A percentile compares a stretch with the other conserved stretches of the same genome.
These are phyloP conservation scores for Habrosyne pyritoides DNA, from an alignment of 2,888 invertebrate genomes.

Conservation along the genomic window DNA sequence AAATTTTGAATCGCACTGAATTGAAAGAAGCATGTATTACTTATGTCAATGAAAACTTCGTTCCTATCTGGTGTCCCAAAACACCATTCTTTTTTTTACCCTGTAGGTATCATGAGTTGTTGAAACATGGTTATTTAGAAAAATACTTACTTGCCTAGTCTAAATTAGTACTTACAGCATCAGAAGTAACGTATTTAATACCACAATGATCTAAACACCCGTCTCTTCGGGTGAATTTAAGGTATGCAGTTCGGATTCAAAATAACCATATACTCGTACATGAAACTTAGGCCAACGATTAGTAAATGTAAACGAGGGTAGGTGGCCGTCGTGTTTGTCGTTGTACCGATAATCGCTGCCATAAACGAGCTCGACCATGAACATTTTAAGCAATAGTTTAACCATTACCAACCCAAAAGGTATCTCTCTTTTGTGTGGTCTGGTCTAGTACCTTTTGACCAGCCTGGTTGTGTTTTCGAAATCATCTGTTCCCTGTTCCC, in stretches of 20 bases:
- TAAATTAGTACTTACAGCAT: too few relatives aligned
- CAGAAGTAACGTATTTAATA: too few relatives aligned
- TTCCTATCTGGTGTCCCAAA: too few relatives aligned
- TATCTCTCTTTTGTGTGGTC: not conserved
- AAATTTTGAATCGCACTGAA: too few relatives aligned
- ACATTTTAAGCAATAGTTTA: not conserved
- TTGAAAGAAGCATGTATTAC: too few relatives aligned
- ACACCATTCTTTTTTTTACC: too few relatives aligned
- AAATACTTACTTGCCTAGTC: too few relatives aligned
- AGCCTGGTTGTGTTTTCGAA: not conserved
- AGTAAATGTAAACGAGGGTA: not conserved
- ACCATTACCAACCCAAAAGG: not conserved
- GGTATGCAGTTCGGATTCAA: not conserved
- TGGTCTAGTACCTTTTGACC: not conserved
- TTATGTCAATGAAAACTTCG: too few relatives aligned
- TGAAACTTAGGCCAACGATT: not conserved
- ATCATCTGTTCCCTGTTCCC: too few relatives aligned
- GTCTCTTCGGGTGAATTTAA: not conserved
- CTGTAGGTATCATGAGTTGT: too few relatives aligned
- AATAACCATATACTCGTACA: not conserved
- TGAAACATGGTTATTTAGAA: too few relatives aligned
- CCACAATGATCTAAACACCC: too few relatives aligned
- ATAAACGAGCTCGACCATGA: not conserved
- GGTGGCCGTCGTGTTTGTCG: not conserved
- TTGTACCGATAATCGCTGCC: not conserved